Conservation (phyloP, 92 coral and sea anemone genomes). For the Muricea muricata region DNA sequence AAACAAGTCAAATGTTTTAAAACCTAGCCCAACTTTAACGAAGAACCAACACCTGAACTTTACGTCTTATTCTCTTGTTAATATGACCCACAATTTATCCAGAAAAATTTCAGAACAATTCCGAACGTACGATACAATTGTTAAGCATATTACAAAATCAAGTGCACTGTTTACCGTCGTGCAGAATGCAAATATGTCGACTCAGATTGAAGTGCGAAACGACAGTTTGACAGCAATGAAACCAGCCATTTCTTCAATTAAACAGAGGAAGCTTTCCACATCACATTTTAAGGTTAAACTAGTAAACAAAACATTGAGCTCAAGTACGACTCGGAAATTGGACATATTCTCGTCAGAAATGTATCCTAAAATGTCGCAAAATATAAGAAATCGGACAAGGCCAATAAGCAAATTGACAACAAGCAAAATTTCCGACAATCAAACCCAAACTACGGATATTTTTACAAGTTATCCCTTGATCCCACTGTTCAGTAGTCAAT, state of each 20-base stretch:
- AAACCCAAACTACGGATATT: not conserved
- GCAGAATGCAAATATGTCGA: not conserved
- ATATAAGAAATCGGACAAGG: no score
- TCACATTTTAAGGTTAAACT: not conserved
- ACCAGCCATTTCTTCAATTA: no score
- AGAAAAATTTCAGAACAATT: not conserved
- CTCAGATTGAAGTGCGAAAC: no score
- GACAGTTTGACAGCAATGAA: no score
- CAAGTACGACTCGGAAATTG: not conserved
- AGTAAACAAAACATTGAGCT: not conserved
- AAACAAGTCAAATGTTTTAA: not conserved
- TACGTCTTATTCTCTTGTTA: not conserved
- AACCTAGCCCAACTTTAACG: not conserved
- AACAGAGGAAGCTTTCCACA: no score
- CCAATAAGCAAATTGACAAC: no score
- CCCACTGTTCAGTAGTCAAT: not conserved
- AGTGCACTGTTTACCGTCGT: not conserved
- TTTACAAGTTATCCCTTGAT: not conserved
- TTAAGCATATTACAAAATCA: not conserved
- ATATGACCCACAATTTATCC: not conserved
- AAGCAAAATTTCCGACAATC: not conserved
- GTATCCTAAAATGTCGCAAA: no score
- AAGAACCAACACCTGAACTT: not conserved
- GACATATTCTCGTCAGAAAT: not conserved
- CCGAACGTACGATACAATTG: not conserved